phyloP scores from a whole-genome alignment of 2,888 invertebrate species.

The Dichetophora obliterata region DNA sequence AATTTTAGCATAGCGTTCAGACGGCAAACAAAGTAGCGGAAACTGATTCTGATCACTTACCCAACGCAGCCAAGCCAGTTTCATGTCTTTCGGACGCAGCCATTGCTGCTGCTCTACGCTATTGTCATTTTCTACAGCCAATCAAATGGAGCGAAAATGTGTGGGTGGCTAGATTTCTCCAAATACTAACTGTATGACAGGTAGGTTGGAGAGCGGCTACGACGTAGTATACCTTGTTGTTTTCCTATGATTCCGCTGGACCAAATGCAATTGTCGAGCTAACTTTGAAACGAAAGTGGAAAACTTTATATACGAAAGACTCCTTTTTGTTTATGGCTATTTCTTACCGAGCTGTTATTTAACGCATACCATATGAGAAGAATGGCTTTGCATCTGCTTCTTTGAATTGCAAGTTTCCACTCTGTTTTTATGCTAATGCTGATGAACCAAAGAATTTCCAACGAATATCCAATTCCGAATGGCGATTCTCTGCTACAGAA shows the following conservation, averaged over 20 bases:
- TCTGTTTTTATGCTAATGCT: slow-evolving; percentile 24
- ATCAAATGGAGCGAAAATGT: slow-evolving; percentile 2
- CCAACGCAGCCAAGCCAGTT: no score
- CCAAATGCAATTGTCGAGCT: slow-evolving; percentile 31
- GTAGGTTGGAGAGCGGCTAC: not conserved
- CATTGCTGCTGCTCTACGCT: slow-evolving; percentile 18
- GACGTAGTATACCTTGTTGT: not conserved
- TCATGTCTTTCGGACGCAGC: no score
- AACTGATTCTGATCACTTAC: no score
- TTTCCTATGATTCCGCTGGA: slow-evolving; percentile 32
- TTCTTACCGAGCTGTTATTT: slow-evolving; percentile 3
- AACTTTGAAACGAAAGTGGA: not conserved
- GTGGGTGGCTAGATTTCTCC: slow-evolving; percentile 32
- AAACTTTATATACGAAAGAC: not conserved
- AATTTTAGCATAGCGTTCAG: no score
- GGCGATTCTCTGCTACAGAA: no score
- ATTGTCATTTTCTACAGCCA: not conserved
- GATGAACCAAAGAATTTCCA: slow-evolving; percentile 46
- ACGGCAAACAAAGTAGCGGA: no score
- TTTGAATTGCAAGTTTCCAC: not conserved
- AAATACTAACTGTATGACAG: not conserved
- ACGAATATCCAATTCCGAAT: slow-evolving; percentile 36
- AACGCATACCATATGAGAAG: not conserved
- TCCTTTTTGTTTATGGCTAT: slow-evolving; percentile 6
- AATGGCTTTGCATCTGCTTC: slow-evolving; percentile 27